A percentile compares a stretch with the other conserved stretches of the same genome.
Evolutionary conservation across 2,797 vertebrate species (phyloP).

Genomic region (Pachyuromys duprasi): DNA sequence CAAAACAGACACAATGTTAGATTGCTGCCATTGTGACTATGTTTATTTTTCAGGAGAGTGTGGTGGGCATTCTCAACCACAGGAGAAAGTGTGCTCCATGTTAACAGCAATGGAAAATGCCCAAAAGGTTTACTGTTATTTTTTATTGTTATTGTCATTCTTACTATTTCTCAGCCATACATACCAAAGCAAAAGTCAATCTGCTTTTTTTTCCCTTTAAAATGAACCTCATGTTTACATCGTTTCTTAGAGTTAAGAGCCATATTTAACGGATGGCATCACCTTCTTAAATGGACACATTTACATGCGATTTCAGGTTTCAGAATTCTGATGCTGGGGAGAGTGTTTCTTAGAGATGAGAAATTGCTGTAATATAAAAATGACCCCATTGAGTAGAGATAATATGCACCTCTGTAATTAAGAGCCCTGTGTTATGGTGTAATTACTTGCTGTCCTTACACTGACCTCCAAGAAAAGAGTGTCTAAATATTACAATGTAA

Average conservation of each 20-base stretch:
- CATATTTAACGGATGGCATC: background rate
- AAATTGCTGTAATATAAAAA: conserved; percentile 66
- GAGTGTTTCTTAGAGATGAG: conserved; percentile 55
- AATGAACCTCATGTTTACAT: background rate
- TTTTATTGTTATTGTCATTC: background rate
- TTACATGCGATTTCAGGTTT: conserved; percentile 24
- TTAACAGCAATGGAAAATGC: background rate
- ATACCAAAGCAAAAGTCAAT: background rate
- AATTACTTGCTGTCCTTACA: conserved; percentile 62
- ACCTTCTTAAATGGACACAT: conserved; percentile 12
- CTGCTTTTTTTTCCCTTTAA: background rate
- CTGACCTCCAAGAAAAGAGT: conserved; percentile 58
- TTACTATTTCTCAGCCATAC: background rate
- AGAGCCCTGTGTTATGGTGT: conserved; percentile 36
- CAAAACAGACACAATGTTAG: background rate
- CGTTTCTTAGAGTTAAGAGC: background rate
- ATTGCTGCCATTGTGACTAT: background rate
- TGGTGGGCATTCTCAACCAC: background rate
- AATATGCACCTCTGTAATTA: conserved; percentile 61
- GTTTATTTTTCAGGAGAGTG: conserved; percentile 5
- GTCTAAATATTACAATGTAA: conserved; percentile 61
- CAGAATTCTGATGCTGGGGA: background rate
- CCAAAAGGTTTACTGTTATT: background rate
- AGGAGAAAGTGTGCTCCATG: background rate
- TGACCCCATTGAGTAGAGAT: conserved; percentile 46